Evolutionary conservation across 2,113 vertebrate genomes (phyloP), one percentile per base, ranked within the genome.

Genomic region (Eidolon helvum): DNA sequence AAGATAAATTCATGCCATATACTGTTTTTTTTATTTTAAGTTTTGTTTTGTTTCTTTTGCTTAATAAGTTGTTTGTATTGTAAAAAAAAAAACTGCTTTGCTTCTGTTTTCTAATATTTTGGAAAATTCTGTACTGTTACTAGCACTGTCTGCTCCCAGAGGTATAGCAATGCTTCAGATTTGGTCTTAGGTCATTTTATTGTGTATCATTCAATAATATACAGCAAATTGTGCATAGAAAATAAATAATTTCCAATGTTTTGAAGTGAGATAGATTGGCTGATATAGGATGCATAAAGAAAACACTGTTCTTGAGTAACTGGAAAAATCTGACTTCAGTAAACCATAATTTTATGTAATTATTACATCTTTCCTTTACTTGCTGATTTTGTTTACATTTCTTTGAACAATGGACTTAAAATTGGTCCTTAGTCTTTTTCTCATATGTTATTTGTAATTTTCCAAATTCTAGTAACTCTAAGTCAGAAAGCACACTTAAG

Each of bases 331-430:
- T 38, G 68, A 77, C 1, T 2, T 86, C 30, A 61, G 16, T 82
- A 63, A 63, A 77, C 40, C 79, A 28, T 35, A 74, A 57, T 80
- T 74, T 96, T 93, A 66, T 84, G 0, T 77, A 69, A 95, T 74
- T 91, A 55, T 45, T 65, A 57, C 72, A 21, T 9, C 1, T 92
- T 93, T 75, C 19, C 2, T 72, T 68, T 66, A n/a, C 26, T 50
- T 91, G 35, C n/a, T 96, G 26, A 2, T 15, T 83, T 89, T 93
- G 26, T 77, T 97, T 87, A 78, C 8, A 78, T 43, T 88, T 78
- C 24, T 82, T 90, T 93, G 40, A 93, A 50, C 0, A 71, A 24
- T 77, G 24, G 79, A 57, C 0, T 26, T 71, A 88, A 92, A 94
- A 65, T 72, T 30, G 87, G 30, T 3, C 19, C 75, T 85, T 71